Evolutionary conservation across 1,140 invertebrate genomes (phyloP), one percentile per base, ranked within the genome.

Genomic region (Drosophila pandora): DNA sequence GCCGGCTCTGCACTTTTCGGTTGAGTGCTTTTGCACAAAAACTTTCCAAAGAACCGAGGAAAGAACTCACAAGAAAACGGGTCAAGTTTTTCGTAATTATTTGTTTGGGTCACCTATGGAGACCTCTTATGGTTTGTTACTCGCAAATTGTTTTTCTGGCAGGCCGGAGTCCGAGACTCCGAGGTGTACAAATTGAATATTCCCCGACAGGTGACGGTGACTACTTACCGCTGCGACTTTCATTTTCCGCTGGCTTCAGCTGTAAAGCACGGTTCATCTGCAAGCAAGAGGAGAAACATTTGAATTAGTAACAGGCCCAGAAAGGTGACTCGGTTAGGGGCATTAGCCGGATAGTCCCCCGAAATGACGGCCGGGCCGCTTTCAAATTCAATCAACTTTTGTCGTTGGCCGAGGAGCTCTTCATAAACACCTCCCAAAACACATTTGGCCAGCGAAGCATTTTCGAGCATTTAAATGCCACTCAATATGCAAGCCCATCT

Each of bases 191-290:
- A 22, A 41, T 43, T 17, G 17, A 75, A 53, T 47, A 60, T 56
- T 56, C 37, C 25, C 57, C 55, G 48, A 54, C 76, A 80, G 76
- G 74, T 68, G 61, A 78, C 79, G 76, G 74, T 68, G 61, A 78
- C 79, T 85, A 93, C 93, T 95, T 94, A 98, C 98, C 97, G 96
- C 97, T 97, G 95, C 97, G 96, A 94, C 98, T 98, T 95, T 99
- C 98, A 94, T 96, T 98, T 94, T 99, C 98, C 93, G 98, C 98
- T 94, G 98, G 98, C 94, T 99, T 99, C 94, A 99, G 98, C 95
- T 99, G 98, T 94, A 99, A 98, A 94, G 98, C 97, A 95, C 98
- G 97, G 96, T 99, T 98, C 98, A 99, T 99, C 98, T 99, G 95
- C 37, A 97, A 68, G 25, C 9, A 48, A 69, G 37, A 37, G 22